Conservation (phyloP, 2,113 vertebrate species). For the Emydura subglobosa region DNA sequence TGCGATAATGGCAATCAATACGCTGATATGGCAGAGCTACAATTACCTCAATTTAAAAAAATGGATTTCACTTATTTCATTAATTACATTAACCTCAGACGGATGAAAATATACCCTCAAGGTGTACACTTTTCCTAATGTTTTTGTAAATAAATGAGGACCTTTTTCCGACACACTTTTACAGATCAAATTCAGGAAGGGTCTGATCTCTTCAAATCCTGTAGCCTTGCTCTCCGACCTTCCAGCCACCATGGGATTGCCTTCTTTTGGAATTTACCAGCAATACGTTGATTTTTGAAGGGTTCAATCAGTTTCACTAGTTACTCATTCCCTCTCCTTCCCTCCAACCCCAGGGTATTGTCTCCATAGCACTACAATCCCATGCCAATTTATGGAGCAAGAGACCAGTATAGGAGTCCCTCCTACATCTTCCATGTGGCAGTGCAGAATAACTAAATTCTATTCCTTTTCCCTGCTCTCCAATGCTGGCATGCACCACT, state of each 20-base stretch:
- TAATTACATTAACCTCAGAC: not conserved
- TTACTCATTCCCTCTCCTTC: not conserved
- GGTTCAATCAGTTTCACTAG: not conserved
- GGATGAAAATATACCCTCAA: not conserved
- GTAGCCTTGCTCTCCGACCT: fast-evolving
- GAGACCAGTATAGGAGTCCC: not conserved
- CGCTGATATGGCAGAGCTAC: fast-evolving
- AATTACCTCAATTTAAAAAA: not conserved
- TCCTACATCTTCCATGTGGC: not conserved
- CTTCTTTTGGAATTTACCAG: not conserved
- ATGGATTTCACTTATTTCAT: not conserved
- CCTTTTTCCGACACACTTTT: not conserved
- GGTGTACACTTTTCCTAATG: not conserved
- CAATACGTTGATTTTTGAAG: fast-evolving
- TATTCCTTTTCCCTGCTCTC: not conserved
- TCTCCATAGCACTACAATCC: not conserved
- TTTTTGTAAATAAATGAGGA: not conserved
- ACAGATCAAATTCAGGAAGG: not conserved
- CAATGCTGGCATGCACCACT: not conserved
- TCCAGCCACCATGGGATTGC: not conserved
- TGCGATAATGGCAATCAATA: not conserved
- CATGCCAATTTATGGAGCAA: not conserved
- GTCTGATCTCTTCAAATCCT: not conserved
- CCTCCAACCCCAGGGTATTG: fast-evolving
- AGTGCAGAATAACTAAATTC: not conserved